Evolutionary conservation across 2,113 vertebrate genomes (phyloP), one percentile per base, ranked within the genome.

Genomic region (Furnarius figulus): DNA sequence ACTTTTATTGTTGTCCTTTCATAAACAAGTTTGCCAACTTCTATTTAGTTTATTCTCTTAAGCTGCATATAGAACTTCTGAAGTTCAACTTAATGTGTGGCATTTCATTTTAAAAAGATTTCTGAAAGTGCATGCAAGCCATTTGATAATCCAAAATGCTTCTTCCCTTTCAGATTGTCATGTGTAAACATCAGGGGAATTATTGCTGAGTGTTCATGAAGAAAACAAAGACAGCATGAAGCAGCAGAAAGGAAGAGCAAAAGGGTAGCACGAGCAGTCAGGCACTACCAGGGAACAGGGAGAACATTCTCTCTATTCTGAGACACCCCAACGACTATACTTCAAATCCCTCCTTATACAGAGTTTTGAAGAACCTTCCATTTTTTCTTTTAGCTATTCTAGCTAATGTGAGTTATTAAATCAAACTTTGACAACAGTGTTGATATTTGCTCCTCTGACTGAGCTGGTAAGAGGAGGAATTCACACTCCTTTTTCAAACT

Each of bases 141-240:
- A 65, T 89, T 31, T 94, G 78, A 94, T 79, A 94, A 93, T 31
- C 62, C 59, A 91, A 85, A 89, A 91, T 67, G 55, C 35, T 83
- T 65, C 66, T 72, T 87, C 62, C 53, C 66, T 90, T 88, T 79
- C 58, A 83, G 37, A 27, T 4, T 66, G 67, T 58, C 44, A 33
- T 28, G 23, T 53, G 28, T 56, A 80, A 94, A 66, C 71, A 89
- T 42, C 81, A 87, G 65, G 85, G 66, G 91, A 94, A 87, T 65
- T 73, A 79, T 1, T 61, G 37, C 35, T 85, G 28, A 49, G 53
- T 37, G 52, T 46, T 94, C 82, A 37, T 2, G 49, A 85, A 68
- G 70, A 79, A 95, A 95, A 93, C 46, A 85, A 93, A 92, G 58
- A 53, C 47, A 58, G 58, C 76, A 46, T 1, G 0, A 70, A 63